phyloP scores from a whole-genome alignment of 1,140 invertebrate species.

The Belonocnema kinseyi region DNA sequence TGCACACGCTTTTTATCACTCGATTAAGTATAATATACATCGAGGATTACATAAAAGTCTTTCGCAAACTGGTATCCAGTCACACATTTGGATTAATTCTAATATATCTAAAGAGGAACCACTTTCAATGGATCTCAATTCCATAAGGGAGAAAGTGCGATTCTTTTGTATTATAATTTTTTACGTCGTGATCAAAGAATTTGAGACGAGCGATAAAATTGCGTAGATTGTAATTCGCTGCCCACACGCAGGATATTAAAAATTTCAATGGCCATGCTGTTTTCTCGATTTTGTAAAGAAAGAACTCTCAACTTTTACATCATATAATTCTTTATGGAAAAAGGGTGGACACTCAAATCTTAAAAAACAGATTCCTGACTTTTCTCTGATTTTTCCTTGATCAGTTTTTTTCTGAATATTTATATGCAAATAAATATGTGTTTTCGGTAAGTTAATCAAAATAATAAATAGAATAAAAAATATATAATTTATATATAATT shows the following conservation, averaged over 20 bases:
- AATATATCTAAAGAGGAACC: slow-evolving; percentile 14
- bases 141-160: not conserved
- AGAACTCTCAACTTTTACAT: slow-evolving; percentile 1
- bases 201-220: not conserved
- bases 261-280: slow-evolving; percentile 22
- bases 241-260: slow-evolving; percentile 7
- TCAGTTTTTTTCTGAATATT: no score
- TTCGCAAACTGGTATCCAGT: not conserved
- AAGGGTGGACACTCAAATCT: no score
- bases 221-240: slow-evolving; percentile 2
- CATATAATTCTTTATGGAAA: not conserved
- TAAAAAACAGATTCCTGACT: no score
- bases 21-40: slow-evolving; percentile 5
- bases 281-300: not conserved
- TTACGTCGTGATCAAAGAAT: not conserved
- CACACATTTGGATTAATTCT: not conserved
- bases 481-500: no score
- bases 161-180: not conserved
- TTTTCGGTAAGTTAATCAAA: no score
- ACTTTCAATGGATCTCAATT: not conserved
- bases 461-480: no score
- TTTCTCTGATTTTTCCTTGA: no score
- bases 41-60: not conserved
- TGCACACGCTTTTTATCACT: not conserved
- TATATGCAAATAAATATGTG: no score